Conservation (phyloP, 2,113 vertebrate genomes). For the Pomatostomus ruficeps region DNA sequence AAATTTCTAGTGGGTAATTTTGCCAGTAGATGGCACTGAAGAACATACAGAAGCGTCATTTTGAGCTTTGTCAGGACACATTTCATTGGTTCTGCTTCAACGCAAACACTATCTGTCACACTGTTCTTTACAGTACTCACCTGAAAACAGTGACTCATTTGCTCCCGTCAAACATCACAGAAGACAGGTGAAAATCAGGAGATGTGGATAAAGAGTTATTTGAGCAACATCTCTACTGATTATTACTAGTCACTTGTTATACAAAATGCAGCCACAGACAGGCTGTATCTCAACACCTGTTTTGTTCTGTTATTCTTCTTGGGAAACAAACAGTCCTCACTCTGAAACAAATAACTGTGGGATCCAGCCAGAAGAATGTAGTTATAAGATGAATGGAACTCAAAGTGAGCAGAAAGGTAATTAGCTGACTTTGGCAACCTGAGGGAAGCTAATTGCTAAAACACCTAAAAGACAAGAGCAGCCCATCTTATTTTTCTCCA, state of each 20-base stretch:
- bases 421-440: neutral
- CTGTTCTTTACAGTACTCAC: neutral
- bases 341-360: neutral
- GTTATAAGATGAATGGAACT: neutral
- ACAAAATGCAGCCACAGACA: neutral
- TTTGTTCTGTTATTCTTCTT: neutral
- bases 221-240: neutral
- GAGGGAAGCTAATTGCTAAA: neutral
- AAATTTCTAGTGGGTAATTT: neutral
- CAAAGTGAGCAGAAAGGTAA: neutral
- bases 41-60: neutral
- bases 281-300: neutral
- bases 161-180: neutral
- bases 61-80: neutral
- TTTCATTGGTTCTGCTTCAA: neutral
- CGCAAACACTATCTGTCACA: neutral
- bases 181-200: neutral
- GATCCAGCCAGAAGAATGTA: neutral
- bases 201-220: neutral
- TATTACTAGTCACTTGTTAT: neutral
- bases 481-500: neutral
- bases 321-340: neutral
- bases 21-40: neutral
- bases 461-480: neutral
- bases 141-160: neutral